Percentiles rank a stretch among this genome's conserved stretches.
These are phyloP conservation scores for Drosophila punjabiensis DNA, from an alignment of 1,140 invertebrate genomes.

Conservation along the genomic window DNA sequence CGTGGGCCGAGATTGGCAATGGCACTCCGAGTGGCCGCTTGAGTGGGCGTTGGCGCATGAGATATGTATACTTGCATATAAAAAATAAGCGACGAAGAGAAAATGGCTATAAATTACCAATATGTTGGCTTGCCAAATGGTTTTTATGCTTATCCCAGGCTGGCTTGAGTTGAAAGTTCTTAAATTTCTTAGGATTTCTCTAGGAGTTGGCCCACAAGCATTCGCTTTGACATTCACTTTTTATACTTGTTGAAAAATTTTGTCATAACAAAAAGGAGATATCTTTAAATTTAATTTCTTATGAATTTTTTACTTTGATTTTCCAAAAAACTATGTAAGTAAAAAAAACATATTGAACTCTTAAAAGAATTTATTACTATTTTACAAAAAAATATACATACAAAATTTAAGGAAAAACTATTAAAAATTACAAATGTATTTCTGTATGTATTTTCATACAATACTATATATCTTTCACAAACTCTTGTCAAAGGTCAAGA, in stretches of 20 bases:
- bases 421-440: background rate
- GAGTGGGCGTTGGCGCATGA: constrained; percentile 39
- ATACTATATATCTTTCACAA: background rate
- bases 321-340: too few species aligned
- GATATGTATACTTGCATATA: constrained; percentile 12
- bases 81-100: constrained; percentile 10
- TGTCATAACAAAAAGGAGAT: background rate
- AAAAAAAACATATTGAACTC: too few species aligned
- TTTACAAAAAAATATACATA: background rate
- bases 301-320: too few species aligned
- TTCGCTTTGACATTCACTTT: background rate
- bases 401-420: background rate
- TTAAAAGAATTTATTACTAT: background rate
- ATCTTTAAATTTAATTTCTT: background rate
- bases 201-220: background rate
- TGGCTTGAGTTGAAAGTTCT: background rate
- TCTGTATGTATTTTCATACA: background rate
- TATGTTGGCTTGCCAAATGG: constrained; percentile 21
- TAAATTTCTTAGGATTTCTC: background rate
- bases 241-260: background rate
- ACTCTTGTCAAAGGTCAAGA: constrained; percentile 26
- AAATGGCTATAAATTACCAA: constrained; percentile 42
- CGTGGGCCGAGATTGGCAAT: constrained; percentile 46
- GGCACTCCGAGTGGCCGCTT: constrained; percentile 18
- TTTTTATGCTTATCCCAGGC: constrained; percentile 1